phyloP scores from a whole-genome alignment of 2,113 vertebrate species.

The Genyomyrus donnyi region DNA sequence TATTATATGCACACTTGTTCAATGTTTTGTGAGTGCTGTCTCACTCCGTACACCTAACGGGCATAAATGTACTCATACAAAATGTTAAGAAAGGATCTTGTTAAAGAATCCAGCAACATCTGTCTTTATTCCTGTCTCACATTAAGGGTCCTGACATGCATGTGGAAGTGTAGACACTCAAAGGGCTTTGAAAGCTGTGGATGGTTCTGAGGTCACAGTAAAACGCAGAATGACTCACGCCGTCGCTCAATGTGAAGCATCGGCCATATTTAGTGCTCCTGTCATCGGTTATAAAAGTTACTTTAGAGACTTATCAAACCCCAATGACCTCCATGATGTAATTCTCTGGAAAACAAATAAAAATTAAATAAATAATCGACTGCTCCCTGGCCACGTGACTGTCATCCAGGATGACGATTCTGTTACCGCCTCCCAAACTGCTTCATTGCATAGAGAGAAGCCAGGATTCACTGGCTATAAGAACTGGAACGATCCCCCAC shows the following conservation, averaged over 20 bases:
- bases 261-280: not conserved
- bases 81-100: not conserved
- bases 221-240: not conserved
- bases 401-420: not conserved
- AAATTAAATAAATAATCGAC: not conserved
- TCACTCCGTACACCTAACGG: not conserved
- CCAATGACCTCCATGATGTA: not conserved
- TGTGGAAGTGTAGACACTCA: not conserved
- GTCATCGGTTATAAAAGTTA: not conserved
- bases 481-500: not conserved
- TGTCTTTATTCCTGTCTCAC: not conserved
- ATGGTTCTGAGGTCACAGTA: not conserved
- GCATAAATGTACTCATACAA: not conserved
- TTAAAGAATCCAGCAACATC: not conserved
- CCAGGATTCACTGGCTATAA: not conserved
- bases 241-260: not conserved
- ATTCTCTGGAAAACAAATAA: not conserved
- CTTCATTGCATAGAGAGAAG: not conserved
- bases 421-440: not conserved
- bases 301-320: not conserved
- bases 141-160: not conserved
- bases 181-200: not conserved
- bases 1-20: not conserved
- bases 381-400: not conserved
- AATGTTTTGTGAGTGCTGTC: not conserved